Percentiles rank a stretch among this genome's conserved stretches.
Evolutionary conservation across 30 jellyfish, hydroid and myxozoan species (phyloP).

Genomic region (Cassiopea andromeda): DNA sequence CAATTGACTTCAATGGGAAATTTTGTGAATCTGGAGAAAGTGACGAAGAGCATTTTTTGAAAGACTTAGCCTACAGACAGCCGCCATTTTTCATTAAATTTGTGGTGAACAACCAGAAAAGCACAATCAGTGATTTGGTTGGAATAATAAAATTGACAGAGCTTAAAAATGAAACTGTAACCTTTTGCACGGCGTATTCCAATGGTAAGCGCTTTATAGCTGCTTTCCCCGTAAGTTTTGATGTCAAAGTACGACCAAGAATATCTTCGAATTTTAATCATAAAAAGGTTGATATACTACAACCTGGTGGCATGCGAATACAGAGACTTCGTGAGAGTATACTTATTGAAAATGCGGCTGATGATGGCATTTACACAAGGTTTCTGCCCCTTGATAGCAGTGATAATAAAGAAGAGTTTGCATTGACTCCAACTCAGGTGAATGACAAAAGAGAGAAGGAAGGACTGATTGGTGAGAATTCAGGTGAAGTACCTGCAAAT

Average conservation of each 20-base stretch:
- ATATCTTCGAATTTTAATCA: neutral
- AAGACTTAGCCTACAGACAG: slow-evolving; percentile 33
- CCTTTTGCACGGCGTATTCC: slow-evolving; percentile 44
- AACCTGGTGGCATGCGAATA: slow-evolving; percentile 13
- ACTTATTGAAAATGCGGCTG: slow-evolving; percentile 9
- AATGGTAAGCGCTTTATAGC: slow-evolving; percentile 41
- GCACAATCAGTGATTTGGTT: slow-evolving; percentile 39
- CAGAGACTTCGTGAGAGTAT: slow-evolving; percentile 44
- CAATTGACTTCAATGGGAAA: slow-evolving; percentile 61
- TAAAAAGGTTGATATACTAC: neutral
- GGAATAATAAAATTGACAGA: slow-evolving; percentile 50
- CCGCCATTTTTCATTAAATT: slow-evolving; percentile 59
- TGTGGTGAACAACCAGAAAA: slow-evolving; percentile 20
- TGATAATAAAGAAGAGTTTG: neutral
- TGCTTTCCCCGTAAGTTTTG: slow-evolving; percentile 51
- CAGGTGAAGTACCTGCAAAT: neutral
- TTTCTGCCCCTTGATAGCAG: slow-evolving; percentile 39
- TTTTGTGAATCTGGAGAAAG: slow-evolving; percentile 67
- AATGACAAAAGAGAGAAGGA: neutral
- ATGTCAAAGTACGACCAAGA: slow-evolving; percentile 51
- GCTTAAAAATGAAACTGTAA: slow-evolving; percentile 28
- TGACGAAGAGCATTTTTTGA: slow-evolving; percentile 34
- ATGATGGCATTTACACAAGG: slow-evolving; percentile 37
- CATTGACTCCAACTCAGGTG: neutral
- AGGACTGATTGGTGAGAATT: neutral